These are phyloP conservation scores for Teinopalpus imperialis DNA, from an alignment of 2,888 invertebrate genomes.

Conservation along the genomic window DNA sequence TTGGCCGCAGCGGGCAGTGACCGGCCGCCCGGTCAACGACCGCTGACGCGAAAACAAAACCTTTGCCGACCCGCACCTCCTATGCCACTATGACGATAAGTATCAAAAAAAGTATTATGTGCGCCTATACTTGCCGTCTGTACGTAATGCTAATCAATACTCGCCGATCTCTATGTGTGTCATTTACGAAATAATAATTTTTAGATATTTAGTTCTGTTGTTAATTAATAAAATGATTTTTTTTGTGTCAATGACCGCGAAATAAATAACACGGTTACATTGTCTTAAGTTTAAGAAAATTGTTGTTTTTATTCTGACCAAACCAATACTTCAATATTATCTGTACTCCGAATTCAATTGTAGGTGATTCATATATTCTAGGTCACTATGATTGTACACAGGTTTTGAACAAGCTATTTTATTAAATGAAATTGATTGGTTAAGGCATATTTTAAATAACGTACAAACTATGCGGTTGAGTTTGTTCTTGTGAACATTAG, in stretches of 20 bases:
- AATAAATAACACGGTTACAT: slow-evolving; percentile 70
- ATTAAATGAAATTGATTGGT: too few species aligned
- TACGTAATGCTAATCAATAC: too few species aligned
- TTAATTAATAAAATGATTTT: slow-evolving; percentile 46
- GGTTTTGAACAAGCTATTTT: neutral
- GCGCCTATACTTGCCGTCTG: neutral
- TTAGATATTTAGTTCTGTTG: slow-evolving; percentile 21
- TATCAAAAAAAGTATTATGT: slow-evolving; percentile 12
- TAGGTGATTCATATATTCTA: slow-evolving; percentile 18
- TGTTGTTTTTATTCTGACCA: slow-evolving; percentile 23
- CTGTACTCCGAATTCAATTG: slow-evolving; percentile 21
- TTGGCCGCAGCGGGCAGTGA: slow-evolving; percentile 80
- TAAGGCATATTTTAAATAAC: too few species aligned
- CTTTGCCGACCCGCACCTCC: slow-evolving; percentile 46
- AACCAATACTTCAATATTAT: slow-evolving; percentile 15
- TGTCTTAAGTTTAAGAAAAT: slow-evolving; percentile 47
- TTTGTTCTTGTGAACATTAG: too few species aligned
- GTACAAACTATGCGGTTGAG: too few species aligned
- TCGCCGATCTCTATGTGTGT: neutral
- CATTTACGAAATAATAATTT: slow-evolving; percentile 1
- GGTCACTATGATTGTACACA: slow-evolving; percentile 12
- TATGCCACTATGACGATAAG: slow-evolving; percentile 31
- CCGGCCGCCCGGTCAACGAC: slow-evolving; percentile 75
- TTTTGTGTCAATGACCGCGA: slow-evolving; percentile 56
- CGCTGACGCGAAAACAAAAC: slow-evolving; percentile 77